Evolutionary conservation across 1,140 invertebrate species (phyloP), one percentile per base, ranked within the genome.

Genomic region (Plutomurus gul): DNA sequence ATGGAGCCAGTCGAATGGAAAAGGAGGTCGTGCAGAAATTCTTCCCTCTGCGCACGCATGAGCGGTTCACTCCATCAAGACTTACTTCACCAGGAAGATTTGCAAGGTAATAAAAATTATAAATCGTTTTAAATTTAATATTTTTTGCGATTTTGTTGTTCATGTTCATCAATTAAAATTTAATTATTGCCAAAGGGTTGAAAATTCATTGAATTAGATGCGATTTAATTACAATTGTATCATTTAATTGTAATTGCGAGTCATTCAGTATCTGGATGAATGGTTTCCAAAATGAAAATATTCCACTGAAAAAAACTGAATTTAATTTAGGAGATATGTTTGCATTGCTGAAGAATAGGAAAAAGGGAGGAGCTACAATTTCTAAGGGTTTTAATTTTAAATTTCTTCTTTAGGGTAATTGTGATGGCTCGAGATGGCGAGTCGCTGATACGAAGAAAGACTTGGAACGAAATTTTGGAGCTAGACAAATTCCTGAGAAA

Each of bases 21-120:
- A 89, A 94, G 80, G 89, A 91, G 13, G 89, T 95, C 70, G 92
- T 95, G n/a, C 94, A 96, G 85, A 89, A 92, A 81, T 89, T 90
- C 82, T 96, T 96, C 86, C 95, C 94, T 88, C 92, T 95, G 56
- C 96, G 96, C 86, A 95, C 95, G 85, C 93, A 92, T n/a, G 89
- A 91, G 84, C 88, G 91, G 70, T 96, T 96, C 85, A 93, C 93
- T 85, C 90, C 95, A 4, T 92, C 91, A 16, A 89, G 95, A 79
- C 94, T 96, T 82, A 96, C 94, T 1, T 89, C 94, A 85, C 91
- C 93, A 87, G 94, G 94, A 92, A 90, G 94, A 82, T 95, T 95
- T 85, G 94, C 93, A 25, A 39, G 75, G 74, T 76, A 11, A 25
- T 8, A 56, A 27, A 56, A n/a, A n/a, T n/a, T n/a, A n/a, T n/a